A percentile compares a stretch with the other conserved stretches of the same genome.
These are phyloP conservation scores for Phenganax marumi DNA, from an alignment of 92 coral and sea anemone species.

Conservation along the genomic window DNA sequence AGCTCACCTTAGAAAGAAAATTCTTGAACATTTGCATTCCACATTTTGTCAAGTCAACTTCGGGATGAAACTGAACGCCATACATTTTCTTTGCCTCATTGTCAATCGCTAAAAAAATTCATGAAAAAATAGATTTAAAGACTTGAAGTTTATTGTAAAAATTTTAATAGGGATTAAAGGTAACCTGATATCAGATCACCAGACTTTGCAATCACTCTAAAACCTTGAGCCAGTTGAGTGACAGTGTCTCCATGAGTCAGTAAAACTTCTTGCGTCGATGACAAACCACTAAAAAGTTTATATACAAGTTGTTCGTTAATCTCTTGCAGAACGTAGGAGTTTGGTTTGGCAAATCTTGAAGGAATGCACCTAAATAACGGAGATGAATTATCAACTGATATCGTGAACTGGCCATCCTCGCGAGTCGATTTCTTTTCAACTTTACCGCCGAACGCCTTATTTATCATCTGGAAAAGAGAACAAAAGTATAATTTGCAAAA, in stretches of 20 bases:
- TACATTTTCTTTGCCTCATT: slow-evolving; percentile 85
- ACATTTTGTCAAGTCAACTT: slow-evolving; percentile 85
- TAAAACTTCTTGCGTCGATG: slow-evolving; percentile 75
- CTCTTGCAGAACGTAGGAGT: too few relatives aligned
- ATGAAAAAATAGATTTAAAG: not conserved
- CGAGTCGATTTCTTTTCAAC: slow-evolving; percentile 84
- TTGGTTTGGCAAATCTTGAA: too few relatives aligned
- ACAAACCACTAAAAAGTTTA: slow-evolving; percentile 66
- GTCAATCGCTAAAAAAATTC: slow-evolving; percentile 64
- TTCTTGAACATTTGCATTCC: slow-evolving; percentile 79
- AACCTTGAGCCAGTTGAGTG: slow-evolving; percentile 73
- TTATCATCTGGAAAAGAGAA: slow-evolving; percentile 68
- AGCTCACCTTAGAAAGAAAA: slow-evolving; percentile 80
- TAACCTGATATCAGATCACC: slow-evolving; percentile 90
- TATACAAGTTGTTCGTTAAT: too few relatives aligned
- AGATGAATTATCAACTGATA: slow-evolving; percentile 73
- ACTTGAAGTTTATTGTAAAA: too few relatives aligned
- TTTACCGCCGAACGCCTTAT: slow-evolving; percentile 92
- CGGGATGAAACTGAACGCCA: slow-evolving; percentile 98
- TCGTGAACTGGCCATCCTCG: slow-evolving; percentile 89
- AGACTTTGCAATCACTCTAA: slow-evolving; percentile 82
- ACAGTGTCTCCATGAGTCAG: slow-evolving; percentile 95
- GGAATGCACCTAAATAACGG: slow-evolving; percentile 67
- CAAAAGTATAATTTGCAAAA: not conserved
- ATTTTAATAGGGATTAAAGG: not conserved